Evolutionary conservation across 2,113 vertebrate species (phyloP).

Genomic region (cattle (Bos taurus)): ARS-UCD2.0 NC_037346.1:37975001-37975500

Average conservation of each 20-base stretch:
- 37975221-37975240: slow-evolving; percentile 91
- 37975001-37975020: slow-evolving; percentile 92
- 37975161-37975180: slow-evolving; percentile 92
- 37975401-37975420: background rate
- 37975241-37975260: slow-evolving; percentile 98
- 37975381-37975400: background rate
- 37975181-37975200: slow-evolving; percentile 98
- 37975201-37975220: slow-evolving; percentile 95
- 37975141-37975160: slow-evolving; percentile 97
- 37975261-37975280: slow-evolving; percentile 96
- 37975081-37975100: slow-evolving; percentile 98
- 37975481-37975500: background rate
- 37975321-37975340: background rate
- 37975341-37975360: background rate
- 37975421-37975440: background rate
- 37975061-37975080: slow-evolving; percentile 99
- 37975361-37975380: background rate
- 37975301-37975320: slow-evolving; percentile 83
- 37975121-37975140: slow-evolving; percentile 98
- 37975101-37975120: slow-evolving; percentile 97
- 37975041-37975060: slow-evolving; percentile 95
- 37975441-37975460: background rate
- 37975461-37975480: background rate
- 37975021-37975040: slow-evolving; percentile 95
- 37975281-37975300: slow-evolving; percentile 94